Percentiles rank a stretch among this genome's conserved stretches.
Conservation (phyloP, 2,888 invertebrate species). For the Rhagonycha lutea region DNA sequence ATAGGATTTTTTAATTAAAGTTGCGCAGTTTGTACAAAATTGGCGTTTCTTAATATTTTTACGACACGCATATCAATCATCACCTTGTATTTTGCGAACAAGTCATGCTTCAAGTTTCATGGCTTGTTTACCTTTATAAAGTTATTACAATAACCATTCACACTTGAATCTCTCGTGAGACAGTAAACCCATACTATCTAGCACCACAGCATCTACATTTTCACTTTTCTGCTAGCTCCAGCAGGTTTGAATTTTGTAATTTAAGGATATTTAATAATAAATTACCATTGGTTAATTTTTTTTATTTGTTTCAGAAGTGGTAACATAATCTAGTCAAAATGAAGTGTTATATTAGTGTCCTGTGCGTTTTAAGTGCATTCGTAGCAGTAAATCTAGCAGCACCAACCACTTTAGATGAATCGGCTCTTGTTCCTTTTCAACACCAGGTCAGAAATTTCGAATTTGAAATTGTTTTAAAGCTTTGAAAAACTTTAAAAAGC, state of each 20-base stretch:
- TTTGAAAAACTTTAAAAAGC: neutral
- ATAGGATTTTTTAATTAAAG: neutral
- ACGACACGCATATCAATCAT: constrained; percentile 11
- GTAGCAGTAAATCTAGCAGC: constrained; percentile 50
- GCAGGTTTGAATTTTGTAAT: neutral
- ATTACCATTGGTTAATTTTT: constrained; percentile 7
- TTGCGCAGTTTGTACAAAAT: neutral
- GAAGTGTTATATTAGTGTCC: constrained; percentile 54
- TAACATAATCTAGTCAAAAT: constrained; percentile 56
- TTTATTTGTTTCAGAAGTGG: constrained; percentile 52
- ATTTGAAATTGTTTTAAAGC: neutral
- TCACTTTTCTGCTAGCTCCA: neutral
- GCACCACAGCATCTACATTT: neutral
- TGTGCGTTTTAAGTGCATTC: constrained; percentile 53
- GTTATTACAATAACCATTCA: neutral
- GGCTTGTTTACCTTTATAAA: neutral
- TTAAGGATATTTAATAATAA: neutral
- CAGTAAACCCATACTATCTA: neutral
- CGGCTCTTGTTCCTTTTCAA: constrained; percentile 38
- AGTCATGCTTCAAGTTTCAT: neutral
- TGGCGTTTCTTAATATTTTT: constrained; percentile 11
- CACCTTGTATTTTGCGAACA: neutral
- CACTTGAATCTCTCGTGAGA: neutral
- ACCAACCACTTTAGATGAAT: constrained; percentile 40
- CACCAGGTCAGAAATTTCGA: constrained; percentile 46